Evolutionary conservation across 2,113 vertebrate species (phyloP), one percentile per base, ranked within the genome.

Genomic region (Pelobates fuscus): DNA sequence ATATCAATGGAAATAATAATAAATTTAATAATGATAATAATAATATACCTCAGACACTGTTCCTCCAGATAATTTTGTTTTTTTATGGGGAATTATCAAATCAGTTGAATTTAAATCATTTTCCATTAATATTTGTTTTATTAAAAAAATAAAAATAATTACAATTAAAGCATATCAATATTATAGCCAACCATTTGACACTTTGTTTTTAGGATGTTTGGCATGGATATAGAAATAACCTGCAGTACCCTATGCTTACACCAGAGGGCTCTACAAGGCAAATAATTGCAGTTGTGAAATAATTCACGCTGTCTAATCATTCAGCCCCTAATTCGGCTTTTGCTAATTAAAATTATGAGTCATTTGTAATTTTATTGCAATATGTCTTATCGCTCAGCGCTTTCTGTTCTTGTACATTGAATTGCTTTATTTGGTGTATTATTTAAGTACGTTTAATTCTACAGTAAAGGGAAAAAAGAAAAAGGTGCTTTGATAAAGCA

Each of bases 191-290:
- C n/a, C n/a, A n/a, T n/a, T n/a, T n/a, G n/a, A n/a, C n/a, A n/a
- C n/a, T n/a, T n/a, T n/a, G n/a, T n/a, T n/a, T n/a, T n/a, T n/a
- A n/a, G n/a, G n/a, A n/a, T n/a, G n/a, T n/a, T n/a, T n/a, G n/a
- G n/a, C n/a, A n/a, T n/a, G n/a, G n/a, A n/a, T n/a, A n/a, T n/a
- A n/a, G n/a, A n/a, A n/a, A n/a, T n/a, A n/a, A 49, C 0, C 0
- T 30, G 64, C 15, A 67, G 43, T 52, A 46, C 55, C 69, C 1
- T 63, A 30, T 6, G 63, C 23, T 23, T 77, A 89, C 94, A 94
- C 84, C 85, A 85, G 94, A 84, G 88, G 94, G 89, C 94, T 83
- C 92, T 90, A 81, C 84, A 87, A 81, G 80, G 89, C 87, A 80
- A 77, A 84, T 79, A 81, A 90, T 90, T 11, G 1, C 12, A 29